Conservation (phyloP, 2,888 invertebrate species). For the Meiosimyza platycephala region DNA sequence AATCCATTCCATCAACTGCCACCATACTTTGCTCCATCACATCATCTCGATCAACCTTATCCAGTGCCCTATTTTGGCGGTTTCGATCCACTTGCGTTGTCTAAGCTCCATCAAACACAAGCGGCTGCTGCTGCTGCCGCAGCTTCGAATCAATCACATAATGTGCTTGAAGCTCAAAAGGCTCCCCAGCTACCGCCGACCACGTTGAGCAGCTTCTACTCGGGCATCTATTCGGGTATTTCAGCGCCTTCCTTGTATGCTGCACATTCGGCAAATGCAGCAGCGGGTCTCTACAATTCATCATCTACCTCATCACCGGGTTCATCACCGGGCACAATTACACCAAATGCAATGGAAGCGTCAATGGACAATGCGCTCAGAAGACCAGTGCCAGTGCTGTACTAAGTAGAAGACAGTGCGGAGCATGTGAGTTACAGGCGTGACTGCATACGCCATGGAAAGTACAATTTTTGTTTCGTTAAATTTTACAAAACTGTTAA, state of each 20-base stretch:
- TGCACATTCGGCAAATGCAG: constrained; percentile 64
- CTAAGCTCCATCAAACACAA: constrained; percentile 65
- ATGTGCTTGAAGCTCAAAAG: constrained; percentile 63
- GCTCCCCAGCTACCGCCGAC: constrained; percentile 65
- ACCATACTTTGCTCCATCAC: constrained; percentile 81
- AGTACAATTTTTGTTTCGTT: constrained; percentile 52
- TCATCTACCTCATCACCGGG: constrained; percentile 67
- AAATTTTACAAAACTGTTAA: constrained; percentile 23
- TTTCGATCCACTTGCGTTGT: constrained; percentile 65
- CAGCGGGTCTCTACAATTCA: constrained; percentile 65
- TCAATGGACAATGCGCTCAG: constrained; percentile 64
- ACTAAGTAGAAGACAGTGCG: constrained; percentile 51
- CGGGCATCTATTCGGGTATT: constrained; percentile 67
- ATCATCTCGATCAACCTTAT: constrained; percentile 74
- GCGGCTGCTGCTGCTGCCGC: constrained; percentile 62
- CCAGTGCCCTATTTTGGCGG: constrained; percentile 67
- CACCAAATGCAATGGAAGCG: constrained; percentile 63
- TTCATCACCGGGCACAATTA: constrained; percentile 65
- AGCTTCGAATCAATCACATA: constrained; percentile 60
- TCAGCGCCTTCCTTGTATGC: constrained; percentile 66
- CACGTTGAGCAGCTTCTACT: constrained; percentile 66
- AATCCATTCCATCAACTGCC: constrained; percentile 77
- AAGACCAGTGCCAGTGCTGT: constrained; percentile 66
- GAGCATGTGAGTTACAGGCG: not conserved
- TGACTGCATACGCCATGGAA: constrained; percentile 41